phyloP scores from a whole-genome alignment of 2,113 vertebrate genomes.

The Redunca redunca region DNA sequence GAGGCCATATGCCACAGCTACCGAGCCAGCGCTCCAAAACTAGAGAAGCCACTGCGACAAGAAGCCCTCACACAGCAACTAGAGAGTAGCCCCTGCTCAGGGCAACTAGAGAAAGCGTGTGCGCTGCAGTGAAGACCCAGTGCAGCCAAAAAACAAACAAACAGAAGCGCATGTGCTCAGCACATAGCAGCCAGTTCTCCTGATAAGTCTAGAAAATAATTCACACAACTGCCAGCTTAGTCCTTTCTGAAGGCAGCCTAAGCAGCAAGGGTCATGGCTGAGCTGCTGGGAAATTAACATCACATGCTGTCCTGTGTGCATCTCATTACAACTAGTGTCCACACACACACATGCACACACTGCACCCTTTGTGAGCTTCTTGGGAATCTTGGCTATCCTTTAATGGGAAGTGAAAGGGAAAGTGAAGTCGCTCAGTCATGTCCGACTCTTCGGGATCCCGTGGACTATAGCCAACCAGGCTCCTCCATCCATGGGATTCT shows the following conservation, averaged over 20 bases:
- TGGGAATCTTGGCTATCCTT: neutral
- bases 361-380: neutral
- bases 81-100: neutral
- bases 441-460: no score
- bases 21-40: neutral
- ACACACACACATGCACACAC: neutral
- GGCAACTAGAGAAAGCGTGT: neutral
- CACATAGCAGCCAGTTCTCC: neutral
- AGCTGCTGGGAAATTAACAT: neutral
- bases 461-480: no score
- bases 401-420: neutral
- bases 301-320: fast-evolving
- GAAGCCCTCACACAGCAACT: neutral
- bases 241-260: neutral
- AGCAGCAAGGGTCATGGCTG: neutral
- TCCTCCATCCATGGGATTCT: no score
- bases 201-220: neutral
- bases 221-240: neutral
- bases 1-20: neutral
- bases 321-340: neutral
- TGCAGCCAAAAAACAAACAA: neutral
- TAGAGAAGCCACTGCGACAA: neutral
- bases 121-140: neutral
- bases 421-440: no score
- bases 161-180: neutral